A percentile compares a stretch with the other conserved stretches of the same genome.
Evolutionary conservation across 2,113 vertebrate species (phyloP).

Genomic region (Myocastor coypus): DNA sequence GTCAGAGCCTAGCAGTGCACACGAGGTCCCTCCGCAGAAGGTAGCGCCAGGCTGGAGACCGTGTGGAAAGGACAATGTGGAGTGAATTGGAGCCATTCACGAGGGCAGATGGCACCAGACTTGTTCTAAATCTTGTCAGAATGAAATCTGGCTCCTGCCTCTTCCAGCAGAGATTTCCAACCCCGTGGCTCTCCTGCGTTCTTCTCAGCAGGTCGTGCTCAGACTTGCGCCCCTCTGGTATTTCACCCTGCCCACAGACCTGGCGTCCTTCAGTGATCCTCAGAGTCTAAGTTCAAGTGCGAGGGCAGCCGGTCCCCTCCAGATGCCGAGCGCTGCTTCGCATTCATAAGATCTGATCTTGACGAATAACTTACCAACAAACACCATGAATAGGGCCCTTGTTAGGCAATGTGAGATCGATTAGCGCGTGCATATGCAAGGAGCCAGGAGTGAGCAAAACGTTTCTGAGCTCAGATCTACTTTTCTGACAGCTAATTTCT

Average conservation of each 20-base stretch:
- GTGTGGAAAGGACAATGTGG: background rate
- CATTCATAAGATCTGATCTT: constrained; percentile 63
- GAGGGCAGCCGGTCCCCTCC: constrained; percentile 35
- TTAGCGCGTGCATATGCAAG: constrained; percentile 47
- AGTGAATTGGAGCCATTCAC: constrained; percentile 52
- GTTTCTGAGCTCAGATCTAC: constrained; percentile 41
- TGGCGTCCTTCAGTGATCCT: constrained; percentile 65
- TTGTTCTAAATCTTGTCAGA: constrained; percentile 39
- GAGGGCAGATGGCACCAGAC: constrained; percentile 55
- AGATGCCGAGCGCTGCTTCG: constrained; percentile 57
- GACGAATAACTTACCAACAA: constrained; percentile 50
- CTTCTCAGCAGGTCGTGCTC: constrained; percentile 61
- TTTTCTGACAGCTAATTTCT: constrained; percentile 59
- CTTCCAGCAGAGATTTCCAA: constrained; percentile 29
- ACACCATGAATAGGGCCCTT: constrained; percentile 35
- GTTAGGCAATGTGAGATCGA: constrained; percentile 20
- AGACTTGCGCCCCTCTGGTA: constrained; percentile 53
- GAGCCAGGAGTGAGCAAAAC: constrained; percentile 26
- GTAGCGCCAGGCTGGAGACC: background rate
- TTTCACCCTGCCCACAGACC: constrained; percentile 43
- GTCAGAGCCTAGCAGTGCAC: background rate
- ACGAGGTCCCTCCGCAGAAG: background rate
- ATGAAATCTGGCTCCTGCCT: constrained; percentile 42
- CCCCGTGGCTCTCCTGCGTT: constrained; percentile 49
- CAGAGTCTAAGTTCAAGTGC: constrained; percentile 55